These are phyloP conservation scores for Acleris holmiana DNA, from an alignment of 2,888 invertebrate species.

Conservation along the genomic window DNA sequence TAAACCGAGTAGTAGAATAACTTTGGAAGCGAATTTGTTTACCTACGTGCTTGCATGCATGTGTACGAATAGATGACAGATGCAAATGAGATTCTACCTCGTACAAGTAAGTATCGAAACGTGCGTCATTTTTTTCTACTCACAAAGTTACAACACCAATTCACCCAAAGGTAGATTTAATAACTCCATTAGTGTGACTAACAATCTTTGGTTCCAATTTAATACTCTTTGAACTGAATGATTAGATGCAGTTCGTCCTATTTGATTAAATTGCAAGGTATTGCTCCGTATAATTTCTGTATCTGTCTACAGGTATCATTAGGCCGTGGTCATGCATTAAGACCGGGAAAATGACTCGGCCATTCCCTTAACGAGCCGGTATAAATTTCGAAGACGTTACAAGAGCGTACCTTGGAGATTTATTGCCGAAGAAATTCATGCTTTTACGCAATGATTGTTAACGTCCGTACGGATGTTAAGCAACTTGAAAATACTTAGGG, in stretches of 20 bases:
- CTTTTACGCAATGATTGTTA: constrained; percentile 27
- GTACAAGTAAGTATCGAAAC: too few relatives aligned
- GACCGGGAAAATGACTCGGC: constrained; percentile 18
- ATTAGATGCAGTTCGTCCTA: not conserved
- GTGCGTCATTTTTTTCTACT: too few relatives aligned
- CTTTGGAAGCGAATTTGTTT: too few relatives aligned
- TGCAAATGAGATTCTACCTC: too few relatives aligned
- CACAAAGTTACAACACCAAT: too few relatives aligned
- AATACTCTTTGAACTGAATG: too few relatives aligned
- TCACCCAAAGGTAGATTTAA: too few relatives aligned
- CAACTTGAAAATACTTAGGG: constrained; percentile 14
- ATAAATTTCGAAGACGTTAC: constrained; percentile 19
- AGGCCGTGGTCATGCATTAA: constrained; percentile 13
- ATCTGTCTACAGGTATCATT: constrained; percentile 14
- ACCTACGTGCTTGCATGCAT: too few relatives aligned
- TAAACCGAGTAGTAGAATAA: too few relatives aligned
- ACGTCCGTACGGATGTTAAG: constrained; percentile 10
- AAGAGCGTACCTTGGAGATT: constrained; percentile 10
- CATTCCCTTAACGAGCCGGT: constrained; percentile 22
- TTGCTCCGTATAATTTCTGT: constrained; percentile 3
- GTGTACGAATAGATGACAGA: too few relatives aligned
- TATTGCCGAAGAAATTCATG: constrained; percentile 16
- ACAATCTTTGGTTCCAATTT: too few relatives aligned
- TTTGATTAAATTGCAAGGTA: constrained; percentile 2
- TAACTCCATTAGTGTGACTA: too few relatives aligned